A percentile compares a stretch with the other conserved stretches of the same genome.
Evolutionary conservation across 2,888 invertebrate species (phyloP).

Genomic region (Lithophane semibrunnea): DNA sequence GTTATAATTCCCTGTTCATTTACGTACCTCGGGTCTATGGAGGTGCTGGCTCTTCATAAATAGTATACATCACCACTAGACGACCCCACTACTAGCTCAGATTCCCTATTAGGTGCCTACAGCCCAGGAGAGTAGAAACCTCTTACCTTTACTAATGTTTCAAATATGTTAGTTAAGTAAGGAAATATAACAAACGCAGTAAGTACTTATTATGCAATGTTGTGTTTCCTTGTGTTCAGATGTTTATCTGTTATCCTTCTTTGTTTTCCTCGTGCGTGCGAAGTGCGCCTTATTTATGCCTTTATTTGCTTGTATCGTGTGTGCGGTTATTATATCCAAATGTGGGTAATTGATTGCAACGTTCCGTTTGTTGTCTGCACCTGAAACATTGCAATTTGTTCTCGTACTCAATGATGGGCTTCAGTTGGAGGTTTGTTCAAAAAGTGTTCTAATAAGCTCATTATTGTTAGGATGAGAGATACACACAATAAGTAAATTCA

Average conservation of each 20-base stretch:
- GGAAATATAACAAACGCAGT: not conserved
- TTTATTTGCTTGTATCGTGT: constrained; percentile 48
- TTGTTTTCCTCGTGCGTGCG: not conserved
- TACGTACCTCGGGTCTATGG: not conserved
- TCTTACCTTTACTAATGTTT: not conserved
- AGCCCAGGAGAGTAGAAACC: not conserved
- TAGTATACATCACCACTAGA: too few species aligned
- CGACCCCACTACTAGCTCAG: not conserved
- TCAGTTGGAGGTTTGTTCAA: not conserved
- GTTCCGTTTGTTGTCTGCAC: constrained; percentile 39
- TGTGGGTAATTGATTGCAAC: constrained; percentile 63
- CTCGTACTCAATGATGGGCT: not conserved
- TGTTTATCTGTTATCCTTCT: constrained; percentile 23
- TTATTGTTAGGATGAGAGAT: not conserved
- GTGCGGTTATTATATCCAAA: constrained; percentile 53
- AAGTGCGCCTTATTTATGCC: constrained; percentile 12
- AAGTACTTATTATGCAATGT: not conserved
- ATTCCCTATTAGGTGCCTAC: not conserved
- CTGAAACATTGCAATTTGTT: not conserved
- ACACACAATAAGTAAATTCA: not conserved
- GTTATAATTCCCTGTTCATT: not conserved
- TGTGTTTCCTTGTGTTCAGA: not conserved
- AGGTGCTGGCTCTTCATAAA: not conserved
- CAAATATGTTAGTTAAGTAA: not conserved
- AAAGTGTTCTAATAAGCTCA: too few species aligned